A percentile compares a stretch with the other conserved stretches of the same genome.
These are phyloP conservation scores for Philonicus albiceps DNA, from an alignment of 2,888 invertebrate genomes.

Conservation along the genomic window DNA sequence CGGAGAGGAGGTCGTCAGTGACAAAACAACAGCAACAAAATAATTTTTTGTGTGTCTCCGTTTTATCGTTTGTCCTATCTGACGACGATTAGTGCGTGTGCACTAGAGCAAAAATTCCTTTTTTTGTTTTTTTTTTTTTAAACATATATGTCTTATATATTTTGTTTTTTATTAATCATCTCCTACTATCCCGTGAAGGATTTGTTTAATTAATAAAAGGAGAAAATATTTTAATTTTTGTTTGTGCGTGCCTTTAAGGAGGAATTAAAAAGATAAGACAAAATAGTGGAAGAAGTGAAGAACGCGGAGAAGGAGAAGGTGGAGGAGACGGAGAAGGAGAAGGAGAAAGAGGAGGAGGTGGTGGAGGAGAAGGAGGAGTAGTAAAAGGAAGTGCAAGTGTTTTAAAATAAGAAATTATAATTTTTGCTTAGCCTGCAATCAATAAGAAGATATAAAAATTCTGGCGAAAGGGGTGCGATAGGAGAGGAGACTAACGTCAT, in stretches of 20 bases:
- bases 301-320: background rate
- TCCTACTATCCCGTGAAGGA: too few relatives aligned
- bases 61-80: background rate
- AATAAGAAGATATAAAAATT: background rate
- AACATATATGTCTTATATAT: background rate
- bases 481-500: constrained; percentile 8
- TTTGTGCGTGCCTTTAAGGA: background rate
- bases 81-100: background rate
- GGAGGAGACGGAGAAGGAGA: background rate
- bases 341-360: background rate
- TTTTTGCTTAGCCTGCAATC: background rate
- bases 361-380: too few relatives aligned
- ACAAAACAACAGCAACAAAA: too few relatives aligned
- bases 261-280: background rate
- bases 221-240: too few relatives aligned
- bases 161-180: too few relatives aligned
- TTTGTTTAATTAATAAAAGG: too few relatives aligned
- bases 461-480: background rate
- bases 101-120: background rate
- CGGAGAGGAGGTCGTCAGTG: background rate
- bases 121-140: background rate
- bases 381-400: background rate
- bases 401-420: background rate
- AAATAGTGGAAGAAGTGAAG: background rate
- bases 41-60: background rate